Evolutionary conservation across 2,888 invertebrate genomes (phyloP).

Genomic region (Eupelmus urozonus): DNA sequence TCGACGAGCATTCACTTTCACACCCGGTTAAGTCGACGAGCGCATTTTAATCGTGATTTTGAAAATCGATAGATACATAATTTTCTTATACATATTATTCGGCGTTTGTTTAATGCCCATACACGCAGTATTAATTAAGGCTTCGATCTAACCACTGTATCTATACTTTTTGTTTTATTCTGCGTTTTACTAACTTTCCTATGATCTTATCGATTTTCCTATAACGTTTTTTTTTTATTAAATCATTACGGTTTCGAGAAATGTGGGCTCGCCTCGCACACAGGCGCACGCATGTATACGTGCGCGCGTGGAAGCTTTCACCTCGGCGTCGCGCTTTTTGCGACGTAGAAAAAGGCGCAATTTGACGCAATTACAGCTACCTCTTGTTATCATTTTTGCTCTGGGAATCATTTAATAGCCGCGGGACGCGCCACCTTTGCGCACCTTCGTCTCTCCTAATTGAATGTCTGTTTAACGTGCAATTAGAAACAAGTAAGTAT

Average conservation of each 20-base stretch:
- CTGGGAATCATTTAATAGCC: conserved; percentile 41
- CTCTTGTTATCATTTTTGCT: conserved; percentile 49
- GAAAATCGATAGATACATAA: background rate
- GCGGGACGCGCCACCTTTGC: background rate
- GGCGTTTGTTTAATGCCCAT: background rate
- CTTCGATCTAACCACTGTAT: background rate
- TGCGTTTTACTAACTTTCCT: background rate
- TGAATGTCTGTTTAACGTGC: conserved; percentile 48
- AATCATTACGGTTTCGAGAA: conserved; percentile 42
- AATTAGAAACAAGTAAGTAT: conserved; percentile 49
- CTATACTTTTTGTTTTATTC: background rate
- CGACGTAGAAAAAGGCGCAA: conserved; percentile 34
- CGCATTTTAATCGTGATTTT: background rate
- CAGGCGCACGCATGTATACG: background rate
- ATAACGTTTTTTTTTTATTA: conserved; percentile 26
- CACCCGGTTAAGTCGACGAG: background rate
- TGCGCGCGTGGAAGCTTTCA: conserved; percentile 39
- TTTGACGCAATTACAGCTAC: conserved; percentile 51
- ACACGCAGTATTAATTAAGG: background rate
- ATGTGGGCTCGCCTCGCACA: no score
- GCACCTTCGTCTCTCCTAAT: conserved; percentile 35
- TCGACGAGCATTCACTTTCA: conserved; percentile 16
- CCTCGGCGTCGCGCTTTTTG: conserved; percentile 37
- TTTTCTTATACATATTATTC: no score
- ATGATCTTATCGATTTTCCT: conserved; percentile 31